phyloP scores from a whole-genome alignment of 30 jellyfish, hydroid and myxozoan genomes.

The Morbakka virulenta region DNA sequence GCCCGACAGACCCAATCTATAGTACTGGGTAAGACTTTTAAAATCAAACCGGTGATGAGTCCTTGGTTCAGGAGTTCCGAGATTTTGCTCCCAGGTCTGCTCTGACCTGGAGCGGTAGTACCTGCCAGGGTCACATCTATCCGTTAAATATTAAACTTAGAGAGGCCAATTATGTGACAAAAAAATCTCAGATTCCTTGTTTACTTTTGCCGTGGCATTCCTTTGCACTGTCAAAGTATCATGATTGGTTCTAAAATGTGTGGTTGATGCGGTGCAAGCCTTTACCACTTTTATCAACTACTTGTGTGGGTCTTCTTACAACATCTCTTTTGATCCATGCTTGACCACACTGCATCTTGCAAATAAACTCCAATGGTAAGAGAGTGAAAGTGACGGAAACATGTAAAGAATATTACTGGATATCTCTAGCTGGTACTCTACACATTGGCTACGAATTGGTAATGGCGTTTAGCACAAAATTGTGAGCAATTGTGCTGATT shows the following conservation, averaged over 20 bases:
- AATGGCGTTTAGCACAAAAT: background rate
- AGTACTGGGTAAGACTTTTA: too few species aligned
- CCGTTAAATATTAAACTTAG: too few species aligned
- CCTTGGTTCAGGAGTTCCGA: too few species aligned
- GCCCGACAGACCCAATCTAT: too few species aligned
- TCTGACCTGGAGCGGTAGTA: too few species aligned
- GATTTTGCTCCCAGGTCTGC: too few species aligned
- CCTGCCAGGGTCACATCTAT: too few species aligned
- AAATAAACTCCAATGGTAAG: background rate
- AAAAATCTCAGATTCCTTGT: background rate
- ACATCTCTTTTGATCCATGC: background rate
- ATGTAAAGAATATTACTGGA: background rate
- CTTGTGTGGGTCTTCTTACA: background rate
- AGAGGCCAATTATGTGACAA: too few species aligned
- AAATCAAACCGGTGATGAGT: too few species aligned
- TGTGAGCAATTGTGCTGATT: background rate
- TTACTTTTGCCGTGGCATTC: background rate
- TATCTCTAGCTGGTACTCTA: background rate
- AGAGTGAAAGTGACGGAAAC: background rate
- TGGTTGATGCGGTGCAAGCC: background rate
- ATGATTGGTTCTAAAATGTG: background rate
- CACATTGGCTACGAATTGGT: background rate
- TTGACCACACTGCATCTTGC: background rate
- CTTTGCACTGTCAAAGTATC: too few species aligned
- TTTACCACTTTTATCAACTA: too few species aligned